Base-by-base conservation (phyloP, 1,140 invertebrate species). In the Danaus plexippus region DNA sequence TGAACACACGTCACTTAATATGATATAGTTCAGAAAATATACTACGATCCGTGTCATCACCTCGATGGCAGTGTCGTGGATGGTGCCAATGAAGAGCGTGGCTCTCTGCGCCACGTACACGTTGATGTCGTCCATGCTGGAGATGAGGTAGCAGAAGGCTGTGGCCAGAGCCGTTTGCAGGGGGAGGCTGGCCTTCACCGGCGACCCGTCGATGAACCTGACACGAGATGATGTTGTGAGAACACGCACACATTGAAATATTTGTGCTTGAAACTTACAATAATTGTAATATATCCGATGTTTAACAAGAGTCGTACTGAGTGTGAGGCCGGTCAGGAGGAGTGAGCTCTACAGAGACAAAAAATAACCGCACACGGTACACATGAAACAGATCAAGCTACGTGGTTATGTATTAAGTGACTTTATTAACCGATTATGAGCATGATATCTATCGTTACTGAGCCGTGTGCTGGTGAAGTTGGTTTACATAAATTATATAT, bases 71-170 rank as follows among this genome's bases (percentile, higher is more conserved):
- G 90, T 91, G 73, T 97, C 95, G 76, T 98, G 97, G 70, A 99
- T 93, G 11, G 96, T 98, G 65, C 97, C 96, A 41, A 99, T 89
- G 77, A 97, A 97, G 11, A 99, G 89, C 1, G 96, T 95, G 6
- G 97, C 93, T 73, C 96, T 90, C 87, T 99, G 97, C 4, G 97
- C 96, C 10, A 99, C 97, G 68, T 96, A 93, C 42, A 98, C 93
- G 84, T 97, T 97, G 53, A 93, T 92, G 84, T 99, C 98, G 86
- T 99, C 97, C 90, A 99, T 94, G 62, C 96, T 96, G 50, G 95
- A 95, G 63, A 99, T 95, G 18, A 99, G 89, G 81, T 98, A 97
- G 84, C 96, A 99, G 88, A 99, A 99, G 10, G 97, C 96, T 77
- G 97, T 98, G 9, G 97, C 96, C 66, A 99, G 80, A 0, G 96